Percentiles rank a stretch among this genome's conserved stretches.
Conservation (phyloP, 2,888 invertebrate species). For the Drymonia ruficornis region DNA sequence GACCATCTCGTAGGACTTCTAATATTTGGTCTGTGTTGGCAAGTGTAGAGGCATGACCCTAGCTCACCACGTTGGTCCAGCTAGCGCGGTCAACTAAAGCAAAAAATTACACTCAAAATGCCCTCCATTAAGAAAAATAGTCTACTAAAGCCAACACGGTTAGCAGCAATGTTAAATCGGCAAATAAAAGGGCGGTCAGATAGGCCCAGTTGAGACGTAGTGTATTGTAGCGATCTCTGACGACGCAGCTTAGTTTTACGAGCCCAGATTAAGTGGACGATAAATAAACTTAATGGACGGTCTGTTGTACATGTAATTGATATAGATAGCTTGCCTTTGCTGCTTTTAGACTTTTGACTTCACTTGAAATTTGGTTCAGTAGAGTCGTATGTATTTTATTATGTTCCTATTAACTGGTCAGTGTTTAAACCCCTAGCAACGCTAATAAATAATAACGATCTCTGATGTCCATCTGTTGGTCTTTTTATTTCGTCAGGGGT, state of each 20-base stretch:
- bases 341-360: neutral
- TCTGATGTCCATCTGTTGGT: no score
- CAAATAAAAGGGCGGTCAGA: conserved; percentile 1
- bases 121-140: neutral
- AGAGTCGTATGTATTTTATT: no score
- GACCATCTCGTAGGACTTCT: no score
- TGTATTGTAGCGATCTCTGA: conserved; percentile 6
- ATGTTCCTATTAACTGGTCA: no score
- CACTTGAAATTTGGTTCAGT: neutral
- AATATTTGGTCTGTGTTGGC: no score
- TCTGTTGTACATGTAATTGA: conserved; percentile 7
- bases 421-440: neutral
- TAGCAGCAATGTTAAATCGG: conserved; percentile 3
- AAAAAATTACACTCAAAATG: neutral
- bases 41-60: no score
- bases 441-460: no score
- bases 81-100: no score
- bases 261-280: conserved; percentile 9
- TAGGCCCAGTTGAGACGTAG: neutral
- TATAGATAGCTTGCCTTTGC: conserved; percentile 1
- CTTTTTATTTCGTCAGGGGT: no score
- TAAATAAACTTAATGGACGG: conserved; percentile 8
- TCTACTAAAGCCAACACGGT: neutral
- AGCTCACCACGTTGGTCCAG: no score
- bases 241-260: conserved; percentile 7